Conservation (phyloP, 2,797 vertebrate species). For the Xiphophorus birchmanni region DNA sequence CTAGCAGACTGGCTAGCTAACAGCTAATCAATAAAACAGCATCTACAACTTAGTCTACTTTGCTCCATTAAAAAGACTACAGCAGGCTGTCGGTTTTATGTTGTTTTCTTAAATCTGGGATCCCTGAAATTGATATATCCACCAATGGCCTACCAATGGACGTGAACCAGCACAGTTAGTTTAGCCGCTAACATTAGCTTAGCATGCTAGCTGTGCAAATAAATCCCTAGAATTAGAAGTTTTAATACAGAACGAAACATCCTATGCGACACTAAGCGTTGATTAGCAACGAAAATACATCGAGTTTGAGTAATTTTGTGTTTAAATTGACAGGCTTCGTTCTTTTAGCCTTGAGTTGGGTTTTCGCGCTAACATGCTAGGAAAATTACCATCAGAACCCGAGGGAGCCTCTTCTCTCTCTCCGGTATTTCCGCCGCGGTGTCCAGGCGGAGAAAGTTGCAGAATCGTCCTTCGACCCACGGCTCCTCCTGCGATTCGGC, state of each 20-base stretch:
- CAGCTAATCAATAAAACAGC: background rate
- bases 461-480: constrained; percentile 91
- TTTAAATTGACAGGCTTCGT: background rate
- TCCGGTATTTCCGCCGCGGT: constrained; percentile 71
- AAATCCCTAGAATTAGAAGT: background rate
- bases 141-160: background rate
- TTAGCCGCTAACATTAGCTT: background rate
- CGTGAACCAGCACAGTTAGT: background rate
- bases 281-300: background rate
- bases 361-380: background rate
- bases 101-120: background rate
- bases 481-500: constrained; percentile 81
- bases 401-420: constrained; percentile 82
- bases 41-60: background rate
- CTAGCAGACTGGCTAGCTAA: background rate
- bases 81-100: fast-evolving
- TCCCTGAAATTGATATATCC: too few relatives aligned
- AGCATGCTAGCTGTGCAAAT: background rate
- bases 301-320: background rate
- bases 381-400: constrained; percentile 80
- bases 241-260: background rate
- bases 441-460: constrained; percentile 90
- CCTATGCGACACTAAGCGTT: background rate
- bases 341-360: constrained; percentile 32
- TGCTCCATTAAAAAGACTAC: too few relatives aligned